Evolutionary conservation across 2,797 vertebrate species (phyloP).

Genomic region (Enteromius unitaeniatus): DNA sequence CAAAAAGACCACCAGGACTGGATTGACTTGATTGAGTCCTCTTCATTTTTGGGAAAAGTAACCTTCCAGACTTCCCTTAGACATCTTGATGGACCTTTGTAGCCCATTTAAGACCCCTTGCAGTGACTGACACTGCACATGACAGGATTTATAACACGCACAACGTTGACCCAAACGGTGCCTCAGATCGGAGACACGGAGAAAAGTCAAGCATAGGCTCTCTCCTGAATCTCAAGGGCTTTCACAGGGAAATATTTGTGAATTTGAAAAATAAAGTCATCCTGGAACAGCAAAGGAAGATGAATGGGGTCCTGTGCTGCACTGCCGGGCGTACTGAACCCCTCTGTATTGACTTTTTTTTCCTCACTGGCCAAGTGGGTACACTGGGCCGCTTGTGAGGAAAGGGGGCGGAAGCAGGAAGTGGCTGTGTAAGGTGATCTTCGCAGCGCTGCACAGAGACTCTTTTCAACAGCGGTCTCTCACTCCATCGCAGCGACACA

Average conservation of each 20-base stretch:
- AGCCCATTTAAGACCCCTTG: constrained; percentile 14
- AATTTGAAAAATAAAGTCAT: constrained; percentile 78
- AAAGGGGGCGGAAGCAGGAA: constrained; percentile 89
- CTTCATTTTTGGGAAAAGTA: not conserved
- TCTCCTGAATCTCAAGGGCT: constrained; percentile 67
- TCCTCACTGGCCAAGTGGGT: constrained; percentile 67
- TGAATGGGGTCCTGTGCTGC: constrained; percentile 85
- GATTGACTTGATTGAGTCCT: not conserved
- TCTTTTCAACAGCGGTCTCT: constrained; percentile 81
- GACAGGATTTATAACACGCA: constrained; percentile 37
- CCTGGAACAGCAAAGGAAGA: constrained; percentile 71
- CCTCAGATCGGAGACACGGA: constrained; percentile 59
- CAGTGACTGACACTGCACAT: constrained; percentile 18
- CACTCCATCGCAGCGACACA: constrained; percentile 76
- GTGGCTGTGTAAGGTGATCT: constrained; percentile 86
- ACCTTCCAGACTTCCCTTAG: not conserved
- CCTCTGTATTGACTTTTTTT: constrained; percentile 79
- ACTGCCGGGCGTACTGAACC: constrained; percentile 79
- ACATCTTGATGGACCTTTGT: constrained; percentile 9
- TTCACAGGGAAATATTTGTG: constrained; percentile 72
- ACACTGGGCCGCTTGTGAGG: constrained; percentile 84
- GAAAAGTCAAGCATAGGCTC: constrained; percentile 62
- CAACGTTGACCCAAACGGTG: constrained; percentile 35
- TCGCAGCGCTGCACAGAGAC: constrained; percentile 77
- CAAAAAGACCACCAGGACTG: constrained; percentile 26